Evolutionary conservation across 1,140 invertebrate genomes (phyloP), one percentile per base, ranked within the genome.

Genomic region (Chlorops oryzae): DNA sequence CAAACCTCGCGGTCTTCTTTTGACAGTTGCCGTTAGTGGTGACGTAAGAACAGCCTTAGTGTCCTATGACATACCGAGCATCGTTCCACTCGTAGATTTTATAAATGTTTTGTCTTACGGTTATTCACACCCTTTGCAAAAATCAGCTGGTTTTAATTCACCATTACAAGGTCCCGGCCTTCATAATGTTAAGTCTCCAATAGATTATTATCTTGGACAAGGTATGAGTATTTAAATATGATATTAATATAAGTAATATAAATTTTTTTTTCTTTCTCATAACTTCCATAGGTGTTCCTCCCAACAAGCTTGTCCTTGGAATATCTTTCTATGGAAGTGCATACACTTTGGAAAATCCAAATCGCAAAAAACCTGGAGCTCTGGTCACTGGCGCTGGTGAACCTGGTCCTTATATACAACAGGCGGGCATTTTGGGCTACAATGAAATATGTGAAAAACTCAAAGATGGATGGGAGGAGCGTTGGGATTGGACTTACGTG

Each of bases 71-170:
- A 76, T 84, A 24, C 56, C 74, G 6, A 59, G 61, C 54, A 57
- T 63, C 59, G 73, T 51, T 53, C 80, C 79, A 52, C 73, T 79
- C 18, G 67, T 85, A 5, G 74, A 85, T 57, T 75, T 78, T 10
- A 76, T 86, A 18, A 80, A 81, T 52, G 44, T 86, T 1, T 86
- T 87, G 84, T 61, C 82, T 1, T 89, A 89, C 54, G 86, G 88
- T 58, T 76, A 84, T 41, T 78, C 84, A 54, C 84, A 84, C 51
- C 59, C 63, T 20, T 55, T 56, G 7, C 59, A 62, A 34, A 59
- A 59, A 27, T 62, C 59, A 20, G 80, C 75, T 22, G 81, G 76
- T 27, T 75, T 80, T 45, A 83, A 84, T 54, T 70, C 83, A 2
- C 78, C 81, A 2, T 62, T 84, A 5, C 76, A n/a, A n/a, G n/a